These are phyloP conservation scores for Patella ulyssiponensis DNA, from an alignment of 2,888 invertebrate species.

Conservation along the genomic window DNA sequence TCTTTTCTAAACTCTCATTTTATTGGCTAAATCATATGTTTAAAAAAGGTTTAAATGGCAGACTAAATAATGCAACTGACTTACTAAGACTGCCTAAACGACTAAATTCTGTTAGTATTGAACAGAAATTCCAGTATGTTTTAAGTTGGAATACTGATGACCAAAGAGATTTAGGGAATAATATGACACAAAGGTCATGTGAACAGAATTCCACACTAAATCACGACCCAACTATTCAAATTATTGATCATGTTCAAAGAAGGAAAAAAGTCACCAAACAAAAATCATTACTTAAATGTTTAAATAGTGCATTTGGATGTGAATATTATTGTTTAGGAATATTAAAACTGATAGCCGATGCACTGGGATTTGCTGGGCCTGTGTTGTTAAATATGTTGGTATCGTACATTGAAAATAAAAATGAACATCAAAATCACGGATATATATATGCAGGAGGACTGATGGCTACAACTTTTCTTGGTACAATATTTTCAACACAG, in stretches of 20 bases:
- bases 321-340: slow-evolving; percentile 68
- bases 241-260: slow-evolving; percentile 1
- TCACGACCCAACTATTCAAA: slow-evolving; percentile 18
- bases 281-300: slow-evolving; percentile 49
- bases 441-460: slow-evolving; percentile 78
- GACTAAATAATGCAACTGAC: slow-evolving; percentile 75
- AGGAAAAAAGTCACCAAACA: not conserved
- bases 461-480: slow-evolving; percentile 79
- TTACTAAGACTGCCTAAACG: slow-evolving; percentile 63
- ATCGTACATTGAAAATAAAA: slow-evolving; percentile 82
- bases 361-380: slow-evolving; percentile 89
- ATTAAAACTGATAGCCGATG: slow-evolving; percentile 84
- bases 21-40: slow-evolving; percentile 91
- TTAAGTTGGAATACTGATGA: slow-evolving; percentile 31
- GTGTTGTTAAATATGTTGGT: slow-evolving; percentile 88
- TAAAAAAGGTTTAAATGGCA: slow-evolving; percentile 68
- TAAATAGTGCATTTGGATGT: slow-evolving; percentile 65
- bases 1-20: slow-evolving; percentile 84
- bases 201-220: slow-evolving; percentile 10
- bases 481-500: slow-evolving; percentile 87
- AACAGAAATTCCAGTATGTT: slow-evolving; percentile 50
- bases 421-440: slow-evolving; percentile 75
- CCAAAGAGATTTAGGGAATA: slow-evolving; percentile 15
- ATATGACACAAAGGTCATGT: not conserved
- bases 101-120: slow-evolving; percentile 57